These are phyloP conservation scores for Stegana nigrithorax DNA, from an alignment of 2,888 invertebrate genomes.

Conservation along the genomic window DNA sequence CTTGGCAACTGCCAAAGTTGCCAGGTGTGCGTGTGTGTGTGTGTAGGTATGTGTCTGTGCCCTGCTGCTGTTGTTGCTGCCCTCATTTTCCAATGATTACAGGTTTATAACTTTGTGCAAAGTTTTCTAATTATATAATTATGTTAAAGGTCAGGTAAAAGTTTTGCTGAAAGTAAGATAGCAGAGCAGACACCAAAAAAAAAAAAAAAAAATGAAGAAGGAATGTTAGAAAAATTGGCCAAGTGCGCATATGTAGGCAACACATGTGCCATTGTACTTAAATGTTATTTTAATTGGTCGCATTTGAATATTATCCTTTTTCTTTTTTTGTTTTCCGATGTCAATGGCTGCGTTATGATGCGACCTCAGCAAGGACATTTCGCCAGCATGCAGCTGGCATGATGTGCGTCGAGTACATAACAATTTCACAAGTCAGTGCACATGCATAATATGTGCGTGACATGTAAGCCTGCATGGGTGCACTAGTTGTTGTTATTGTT, in stretches of 20 bases:
- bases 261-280: no score
- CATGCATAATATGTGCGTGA: constrained; percentile 29
- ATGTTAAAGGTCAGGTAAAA: constrained; percentile 46
- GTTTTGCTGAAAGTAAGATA: constrained; percentile 4
- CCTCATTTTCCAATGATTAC: constrained; percentile 1
- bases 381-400: no score
- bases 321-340: no score
- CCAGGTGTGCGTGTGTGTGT: not conserved
- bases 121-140: constrained; percentile 57
- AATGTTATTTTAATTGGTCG: no score
- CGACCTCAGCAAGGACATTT: no score
- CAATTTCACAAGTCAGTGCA: constrained; percentile 7
- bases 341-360: no score
- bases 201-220: constrained; percentile 8
- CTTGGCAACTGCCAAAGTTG: no score
- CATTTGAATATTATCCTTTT: no score
- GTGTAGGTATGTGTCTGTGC: not conserved
- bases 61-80: not conserved
- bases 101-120: constrained; percentile 9
- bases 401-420: constrained; percentile 21
- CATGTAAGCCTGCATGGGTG: not conserved
- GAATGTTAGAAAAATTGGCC: no score
- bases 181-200: constrained; percentile 28
- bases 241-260: no score
- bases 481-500: constrained; percentile 1